phyloP scores from a whole-genome alignment of 2,113 vertebrate species.

The Ciconia maguari region DNA sequence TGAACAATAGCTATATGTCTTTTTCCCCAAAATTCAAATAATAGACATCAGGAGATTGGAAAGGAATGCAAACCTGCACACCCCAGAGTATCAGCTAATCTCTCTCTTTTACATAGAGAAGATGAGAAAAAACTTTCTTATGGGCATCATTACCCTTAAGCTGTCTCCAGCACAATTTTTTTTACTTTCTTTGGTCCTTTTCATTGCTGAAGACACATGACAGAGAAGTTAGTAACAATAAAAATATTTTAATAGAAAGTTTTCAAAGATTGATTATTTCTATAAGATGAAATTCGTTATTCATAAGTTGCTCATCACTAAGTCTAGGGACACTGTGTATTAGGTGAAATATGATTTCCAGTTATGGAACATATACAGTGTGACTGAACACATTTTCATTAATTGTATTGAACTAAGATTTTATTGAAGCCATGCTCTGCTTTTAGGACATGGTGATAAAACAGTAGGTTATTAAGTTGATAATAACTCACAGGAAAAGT shows the following conservation, averaged over 20 bases:
- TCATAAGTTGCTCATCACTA: background rate
- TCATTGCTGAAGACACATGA: background rate
- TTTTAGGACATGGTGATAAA: background rate
- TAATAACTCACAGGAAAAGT: background rate
- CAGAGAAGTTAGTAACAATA: background rate
- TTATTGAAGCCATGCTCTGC: background rate
- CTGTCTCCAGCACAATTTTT: background rate
- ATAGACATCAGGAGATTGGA: background rate
- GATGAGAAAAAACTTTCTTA: background rate
- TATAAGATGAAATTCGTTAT: background rate
- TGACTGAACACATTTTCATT: background rate
- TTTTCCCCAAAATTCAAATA: background rate
- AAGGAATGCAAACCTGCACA: background rate
- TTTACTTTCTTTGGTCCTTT: background rate
- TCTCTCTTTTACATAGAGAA: background rate
- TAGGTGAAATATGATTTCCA: background rate
- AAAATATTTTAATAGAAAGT: background rate
- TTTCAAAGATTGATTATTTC: background rate
- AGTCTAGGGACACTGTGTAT: background rate
- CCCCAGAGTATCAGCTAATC: background rate
- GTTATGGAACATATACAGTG: background rate
- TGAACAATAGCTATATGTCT: background rate
- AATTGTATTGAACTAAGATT: background rate
- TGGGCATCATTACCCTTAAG: fast-evolving
- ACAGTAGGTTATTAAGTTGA: background rate